Base-by-base conservation (phyloP, 2,797 vertebrate species). In the Amblyopsis hoosieri region DNA sequence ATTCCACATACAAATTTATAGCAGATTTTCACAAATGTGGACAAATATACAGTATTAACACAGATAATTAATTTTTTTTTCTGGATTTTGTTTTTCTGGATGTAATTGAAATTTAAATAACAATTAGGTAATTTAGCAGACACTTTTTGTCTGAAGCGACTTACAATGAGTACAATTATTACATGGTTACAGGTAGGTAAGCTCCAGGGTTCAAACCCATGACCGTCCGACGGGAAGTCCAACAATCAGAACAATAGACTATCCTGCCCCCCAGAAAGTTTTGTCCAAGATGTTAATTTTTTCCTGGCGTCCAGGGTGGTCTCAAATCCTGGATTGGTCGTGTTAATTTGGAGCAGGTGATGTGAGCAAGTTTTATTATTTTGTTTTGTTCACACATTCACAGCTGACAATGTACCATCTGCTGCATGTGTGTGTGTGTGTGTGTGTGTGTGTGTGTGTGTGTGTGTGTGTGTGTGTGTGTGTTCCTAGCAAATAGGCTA, bases 301-400 rank as follows among this genome's bases (percentile, higher is more conserved):
- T 47, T 45, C 37, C 29, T 67, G 42, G 61, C 48, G 76, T 80
- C 79, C 77, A 54, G 54, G 12, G n/a, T 46, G 0, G 54, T 69
- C 60, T 65, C 49, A 75, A 58, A 72, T 49, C 0, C 9, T 62
- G 64, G 61, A 69, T 49, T 49, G 66, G 68, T 54, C 7, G 29
- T 74, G 76, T 74, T 82, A 67, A 85, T 81, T 79, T 72, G 71
- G 57, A 80, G 79, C 79, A 90, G 84, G 80, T 87, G 82, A 89
- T 73, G 80, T 87, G 78, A 12, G 62, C 76, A 84, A 85, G 72
- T 79, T 89, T 66, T 85, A 89, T 87, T 85, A 88, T 75, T 77
- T 79, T 75, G 82, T 80, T 90, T 89, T 81, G 83, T 90, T 90
- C 81, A 67, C 83, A 86, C 73, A 50, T 89, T 88, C 77, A 76